These are phyloP conservation scores for Sclerodermus sp. DNA, from an alignment of 2,888 invertebrate species.

Conservation along the genomic window DNA sequence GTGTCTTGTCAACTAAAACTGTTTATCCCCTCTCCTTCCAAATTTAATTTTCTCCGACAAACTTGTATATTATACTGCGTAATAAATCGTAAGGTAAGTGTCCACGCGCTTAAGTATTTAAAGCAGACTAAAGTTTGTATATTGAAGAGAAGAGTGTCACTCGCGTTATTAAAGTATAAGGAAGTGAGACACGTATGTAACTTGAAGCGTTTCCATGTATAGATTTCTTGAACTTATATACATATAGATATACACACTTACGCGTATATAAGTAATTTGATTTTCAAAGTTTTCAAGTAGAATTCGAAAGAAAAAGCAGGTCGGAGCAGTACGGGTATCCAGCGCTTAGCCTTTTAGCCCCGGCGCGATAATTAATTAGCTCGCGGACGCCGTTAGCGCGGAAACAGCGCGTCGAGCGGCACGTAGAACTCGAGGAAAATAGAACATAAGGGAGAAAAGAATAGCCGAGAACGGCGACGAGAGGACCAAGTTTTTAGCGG, in stretches of 20 bases:
- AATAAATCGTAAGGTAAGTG: neutral
- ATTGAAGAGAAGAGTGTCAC: too few relatives aligned
- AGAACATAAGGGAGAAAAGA: neutral
- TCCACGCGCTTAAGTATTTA: neutral
- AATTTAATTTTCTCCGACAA: too few relatives aligned
- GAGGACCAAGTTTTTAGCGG: conserved; percentile 1
- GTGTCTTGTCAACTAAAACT: neutral
- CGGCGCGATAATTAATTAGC: conserved; percentile 45
- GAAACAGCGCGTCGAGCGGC: conserved; percentile 16
- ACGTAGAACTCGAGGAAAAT: conserved; percentile 15
- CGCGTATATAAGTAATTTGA: neutral
- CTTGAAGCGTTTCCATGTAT: too few relatives aligned
- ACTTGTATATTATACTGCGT: neutral
- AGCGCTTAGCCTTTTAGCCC: conserved; percentile 45
- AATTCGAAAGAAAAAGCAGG: conserved; percentile 46
- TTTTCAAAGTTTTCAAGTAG: conserved; percentile 20
- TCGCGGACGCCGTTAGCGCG: conserved; percentile 31
- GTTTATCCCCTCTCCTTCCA: neutral
- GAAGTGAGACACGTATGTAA: too few relatives aligned
- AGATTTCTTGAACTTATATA: neutral
- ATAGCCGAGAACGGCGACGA: conserved; percentile 14
- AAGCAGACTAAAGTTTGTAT: neutral
- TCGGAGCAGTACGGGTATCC: conserved; percentile 55
- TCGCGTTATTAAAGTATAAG: too few relatives aligned
- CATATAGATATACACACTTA: neutral